phyloP scores from a whole-genome alignment of 2,113 vertebrate genomes.

The Microcebus griseorufus region DNA sequence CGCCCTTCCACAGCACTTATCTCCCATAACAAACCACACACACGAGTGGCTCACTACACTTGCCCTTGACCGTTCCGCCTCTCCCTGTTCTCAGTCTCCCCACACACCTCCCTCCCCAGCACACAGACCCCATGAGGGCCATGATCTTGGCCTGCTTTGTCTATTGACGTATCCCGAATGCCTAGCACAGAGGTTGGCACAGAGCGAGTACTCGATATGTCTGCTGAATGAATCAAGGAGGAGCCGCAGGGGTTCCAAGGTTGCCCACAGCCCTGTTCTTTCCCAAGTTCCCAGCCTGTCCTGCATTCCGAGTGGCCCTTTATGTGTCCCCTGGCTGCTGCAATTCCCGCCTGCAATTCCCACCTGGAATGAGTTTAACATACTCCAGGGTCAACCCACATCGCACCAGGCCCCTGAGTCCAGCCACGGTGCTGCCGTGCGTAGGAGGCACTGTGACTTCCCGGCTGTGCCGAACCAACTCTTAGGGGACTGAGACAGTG shows the following conservation, averaged over 20 bases:
- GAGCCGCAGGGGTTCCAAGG: not conserved
- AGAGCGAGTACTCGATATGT: not conserved
- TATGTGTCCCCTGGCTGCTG: accelerated
- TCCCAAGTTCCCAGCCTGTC: not conserved
- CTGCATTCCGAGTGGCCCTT: too few species aligned
- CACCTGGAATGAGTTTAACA: accelerated
- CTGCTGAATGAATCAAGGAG: not conserved
- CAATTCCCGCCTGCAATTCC: too few species aligned
- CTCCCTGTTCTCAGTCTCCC: not conserved
- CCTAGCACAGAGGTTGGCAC: not conserved
- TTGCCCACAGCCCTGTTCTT: not conserved
- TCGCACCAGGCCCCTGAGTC: not conserved
- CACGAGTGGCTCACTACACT: not conserved
- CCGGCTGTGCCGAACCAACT: not conserved
- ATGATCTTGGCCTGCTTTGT: not conserved
- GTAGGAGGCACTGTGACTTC: too few species aligned
- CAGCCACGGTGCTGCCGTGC: accelerated
- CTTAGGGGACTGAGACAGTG: accelerated
- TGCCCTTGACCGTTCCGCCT: accelerated
- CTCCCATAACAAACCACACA: not conserved
- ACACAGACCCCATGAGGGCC: not conserved
- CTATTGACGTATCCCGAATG: not conserved
- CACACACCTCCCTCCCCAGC: not conserved
- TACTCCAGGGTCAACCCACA: not conserved
- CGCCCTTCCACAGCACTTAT: not conserved